Evolutionary conservation across 2,113 vertebrate species (phyloP), one percentile per base, ranked within the genome.

Genomic region (Chauna torquata): DNA sequence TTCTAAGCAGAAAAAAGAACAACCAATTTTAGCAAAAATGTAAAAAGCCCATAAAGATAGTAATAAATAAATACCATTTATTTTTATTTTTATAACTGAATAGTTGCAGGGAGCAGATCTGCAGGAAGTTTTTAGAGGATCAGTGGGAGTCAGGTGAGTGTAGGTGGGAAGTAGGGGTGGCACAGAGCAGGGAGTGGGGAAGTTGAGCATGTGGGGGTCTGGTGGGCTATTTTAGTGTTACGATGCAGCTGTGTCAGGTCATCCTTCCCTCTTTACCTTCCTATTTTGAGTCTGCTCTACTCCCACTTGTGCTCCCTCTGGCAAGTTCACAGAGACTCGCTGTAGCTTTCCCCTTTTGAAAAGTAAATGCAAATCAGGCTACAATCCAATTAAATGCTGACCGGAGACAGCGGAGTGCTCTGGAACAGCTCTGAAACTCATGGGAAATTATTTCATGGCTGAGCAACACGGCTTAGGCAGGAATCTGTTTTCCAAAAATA

Each of bases 401-500:
- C 69, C 4, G 3, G 79, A 94, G 69, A 65, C 4, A 75, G 28
- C 0, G 2, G 69, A 87, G 54, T 12, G 64, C 22, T 44, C 70
- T 49, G 68, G 27, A 78, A n/a, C 36, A 59, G 49, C 70, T 70
- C 65, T 72, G 62, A 84, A 93, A 55, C 22, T 88, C 36, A 8
- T 8, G 23, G 76, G 42, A 95, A 49, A 58, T 88, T 76, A 50
- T 88, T 95, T 85, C 17, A 66, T 55, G 58, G 72, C 70, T 78
- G 42, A 91, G 16, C 3, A 18, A 55, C 36, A 15, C 1, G 7
- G 45, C 64, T 92, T 36, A 54, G 42, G n/a, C 38, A 11, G 55
- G 36, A 88, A 54, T 71, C 52, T 95, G 28, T 91, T 88, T 94
- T 89, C 75, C 81, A 85, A 90, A 96, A 86, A 69, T 72, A 77